Evolutionary conservation across 2,888 invertebrate species (phyloP).

Genomic region (Criorhina ranunculi): DNA sequence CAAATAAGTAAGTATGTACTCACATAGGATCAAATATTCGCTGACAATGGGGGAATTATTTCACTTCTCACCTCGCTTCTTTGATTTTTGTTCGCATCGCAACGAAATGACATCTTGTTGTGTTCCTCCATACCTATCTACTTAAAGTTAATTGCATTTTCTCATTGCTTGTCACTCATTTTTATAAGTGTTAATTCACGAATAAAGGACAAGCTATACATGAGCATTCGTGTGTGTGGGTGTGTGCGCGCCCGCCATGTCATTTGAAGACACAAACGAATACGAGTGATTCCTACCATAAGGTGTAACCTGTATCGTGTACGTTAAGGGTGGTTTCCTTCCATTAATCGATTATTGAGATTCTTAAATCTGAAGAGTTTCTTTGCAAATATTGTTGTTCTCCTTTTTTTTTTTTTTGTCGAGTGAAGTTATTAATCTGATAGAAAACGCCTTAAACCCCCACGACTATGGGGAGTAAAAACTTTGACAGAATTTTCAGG

Average conservation of each 20-base stretch:
- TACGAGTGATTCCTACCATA: constrained; percentile 50
- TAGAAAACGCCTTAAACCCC: constrained; percentile 23
- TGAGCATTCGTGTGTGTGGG: constrained; percentile 13
- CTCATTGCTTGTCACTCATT: constrained; percentile 77
- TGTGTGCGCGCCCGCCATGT: constrained; percentile 24
- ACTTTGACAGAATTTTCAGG: constrained; percentile 31
- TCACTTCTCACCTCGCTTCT: constrained; percentile 44
- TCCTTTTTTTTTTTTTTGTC: neutral
- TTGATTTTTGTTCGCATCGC: constrained; percentile 55
- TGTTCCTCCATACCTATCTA: constrained; percentile 65
- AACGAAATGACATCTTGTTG: constrained; percentile 73
- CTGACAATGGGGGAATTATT: constrained; percentile 69
- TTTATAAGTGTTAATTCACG: constrained; percentile 76
- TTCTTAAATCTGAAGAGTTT: constrained; percentile 14
- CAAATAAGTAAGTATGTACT: constrained; percentile 55
- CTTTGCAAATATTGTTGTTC: constrained; percentile 2
- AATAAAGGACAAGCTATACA: constrained; percentile 56
- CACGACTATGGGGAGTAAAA: constrained; percentile 26
- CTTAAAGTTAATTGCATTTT: constrained; percentile 76
- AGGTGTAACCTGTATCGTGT: constrained; percentile 57
- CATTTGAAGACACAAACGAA: constrained; percentile 44
- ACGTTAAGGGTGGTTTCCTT: constrained; percentile 52
- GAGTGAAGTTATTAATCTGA: constrained; percentile 41
- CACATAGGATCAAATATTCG: constrained; percentile 61
- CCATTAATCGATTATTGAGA: constrained; percentile 58